Conservation (phyloP, 1,140 invertebrate species). For the Micrasema longulum region DNA sequence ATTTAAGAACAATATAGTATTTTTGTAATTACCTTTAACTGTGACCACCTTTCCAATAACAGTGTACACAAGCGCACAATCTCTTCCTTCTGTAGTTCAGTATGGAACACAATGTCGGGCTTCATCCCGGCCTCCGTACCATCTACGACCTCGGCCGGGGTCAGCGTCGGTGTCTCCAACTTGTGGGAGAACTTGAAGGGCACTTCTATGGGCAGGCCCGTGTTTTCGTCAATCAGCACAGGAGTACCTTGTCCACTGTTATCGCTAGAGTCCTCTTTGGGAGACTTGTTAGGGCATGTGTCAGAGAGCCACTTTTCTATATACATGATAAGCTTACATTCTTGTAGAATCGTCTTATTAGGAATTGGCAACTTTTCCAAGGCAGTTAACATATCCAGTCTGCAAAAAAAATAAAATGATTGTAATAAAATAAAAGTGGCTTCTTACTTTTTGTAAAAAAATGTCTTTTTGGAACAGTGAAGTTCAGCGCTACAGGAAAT, state of each 20-base stretch:
- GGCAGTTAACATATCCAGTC: constrained; percentile 82
- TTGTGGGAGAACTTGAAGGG: constrained; percentile 5
- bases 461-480: no score
- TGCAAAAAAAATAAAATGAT: no score
- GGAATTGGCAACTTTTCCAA: constrained; percentile 87
- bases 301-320: constrained; percentile 80
- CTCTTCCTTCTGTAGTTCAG: constrained; percentile 53
- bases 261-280: constrained; percentile 48
- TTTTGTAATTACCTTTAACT: constrained; percentile 84
- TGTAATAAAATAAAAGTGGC: no score
- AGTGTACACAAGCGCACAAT: constrained; percentile 73
- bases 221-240: constrained; percentile 64
- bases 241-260: constrained; percentile 49
- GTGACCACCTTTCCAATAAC: constrained; percentile 81
- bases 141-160: background rate
- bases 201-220: constrained; percentile 56
- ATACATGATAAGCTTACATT: constrained; percentile 87
- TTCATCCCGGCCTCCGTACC: constrained; percentile 6
- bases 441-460: no score
- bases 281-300: constrained; percentile 51
- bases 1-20: constrained; percentile 15
- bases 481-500: no score
- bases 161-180: background rate
- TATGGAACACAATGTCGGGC: background rate
- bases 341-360: constrained; percentile 92